phyloP scores from a whole-genome alignment of 2,113 vertebrate species.

The Aptenodytes patagonicus region DNA sequence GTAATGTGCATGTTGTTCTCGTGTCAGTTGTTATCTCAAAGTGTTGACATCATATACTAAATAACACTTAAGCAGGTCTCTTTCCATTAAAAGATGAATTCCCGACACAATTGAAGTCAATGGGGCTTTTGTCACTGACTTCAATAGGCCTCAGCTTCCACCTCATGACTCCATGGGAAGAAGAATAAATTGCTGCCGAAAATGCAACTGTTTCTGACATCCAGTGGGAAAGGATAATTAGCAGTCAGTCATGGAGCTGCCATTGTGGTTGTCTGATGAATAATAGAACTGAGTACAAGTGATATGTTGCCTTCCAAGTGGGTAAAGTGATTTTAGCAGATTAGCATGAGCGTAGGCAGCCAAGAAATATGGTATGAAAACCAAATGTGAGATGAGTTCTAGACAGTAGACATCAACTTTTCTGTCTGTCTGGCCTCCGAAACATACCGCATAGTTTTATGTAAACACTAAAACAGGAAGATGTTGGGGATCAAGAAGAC shows the following conservation, averaged over 20 bases:
- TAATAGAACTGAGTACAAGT: constrained; percentile 35
- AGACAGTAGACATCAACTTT: neutral
- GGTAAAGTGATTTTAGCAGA: constrained; percentile 44
- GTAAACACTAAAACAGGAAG: neutral
- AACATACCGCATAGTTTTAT: neutral
- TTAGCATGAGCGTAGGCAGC: constrained; percentile 16
- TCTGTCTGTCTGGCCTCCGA: neutral
- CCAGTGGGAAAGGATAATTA: constrained; percentile 41
- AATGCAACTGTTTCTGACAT: neutral
- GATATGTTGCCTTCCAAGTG: constrained; percentile 21
- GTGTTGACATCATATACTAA: neutral
- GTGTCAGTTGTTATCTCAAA: neutral
- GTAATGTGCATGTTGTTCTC: neutral
- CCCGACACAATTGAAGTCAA: neutral
- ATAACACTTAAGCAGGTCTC: neutral
- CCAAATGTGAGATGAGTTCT: neutral
- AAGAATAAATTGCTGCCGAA: neutral
- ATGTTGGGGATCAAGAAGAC: neutral
- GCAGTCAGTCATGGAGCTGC: constrained; percentile 40
- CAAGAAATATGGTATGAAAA: constrained; percentile 22
- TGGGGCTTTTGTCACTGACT: constrained; percentile 19
- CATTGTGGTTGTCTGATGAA: constrained; percentile 28
- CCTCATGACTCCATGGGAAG: neutral
- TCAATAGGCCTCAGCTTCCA: constrained; percentile 21
- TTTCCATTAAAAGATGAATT: neutral